Evolutionary conservation across 1,140 invertebrate genomes (phyloP).

Genomic region (Triops cancriformis): DNA sequence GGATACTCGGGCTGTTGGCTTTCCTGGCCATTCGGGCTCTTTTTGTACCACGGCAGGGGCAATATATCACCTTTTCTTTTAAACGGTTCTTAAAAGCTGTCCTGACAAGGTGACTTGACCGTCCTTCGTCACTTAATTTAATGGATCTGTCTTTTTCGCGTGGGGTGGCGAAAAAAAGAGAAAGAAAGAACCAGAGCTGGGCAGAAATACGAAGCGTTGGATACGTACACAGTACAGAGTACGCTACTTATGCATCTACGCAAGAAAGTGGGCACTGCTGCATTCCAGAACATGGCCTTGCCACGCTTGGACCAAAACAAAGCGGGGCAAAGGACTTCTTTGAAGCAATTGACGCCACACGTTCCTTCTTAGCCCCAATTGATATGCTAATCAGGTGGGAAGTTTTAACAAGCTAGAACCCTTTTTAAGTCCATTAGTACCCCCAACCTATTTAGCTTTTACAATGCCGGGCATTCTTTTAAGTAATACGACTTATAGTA

Average conservation of each 20-base stretch:
- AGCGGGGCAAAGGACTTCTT: not conserved
- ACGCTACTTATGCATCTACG: conserved; percentile 17
- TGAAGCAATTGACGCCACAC: not conserved
- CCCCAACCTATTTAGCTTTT: not conserved
- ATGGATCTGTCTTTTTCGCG: not conserved
- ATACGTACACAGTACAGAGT: not conserved
- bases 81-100: conserved; percentile 7
- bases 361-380: conserved; percentile 1
- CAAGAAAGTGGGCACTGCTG: not conserved
- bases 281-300: conserved; percentile 3
- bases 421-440: not conserved
- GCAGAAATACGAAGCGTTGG: conserved; percentile 1
- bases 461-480: too few species aligned
- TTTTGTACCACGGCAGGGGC: not conserved
- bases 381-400: not conserved
- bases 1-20: not conserved
- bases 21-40: not conserved
- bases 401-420: not conserved
- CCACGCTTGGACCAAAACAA: not conserved
- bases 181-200: not conserved
- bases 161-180: not conserved
- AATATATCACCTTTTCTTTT: conserved; percentile 3
- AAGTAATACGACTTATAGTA: too few species aligned
- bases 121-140: conserved; percentile 10
- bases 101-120: conserved; percentile 12